These are phyloP conservation scores for Drosophila histrio DNA, from an alignment of 2,888 invertebrate genomes.

Conservation along the genomic window DNA sequence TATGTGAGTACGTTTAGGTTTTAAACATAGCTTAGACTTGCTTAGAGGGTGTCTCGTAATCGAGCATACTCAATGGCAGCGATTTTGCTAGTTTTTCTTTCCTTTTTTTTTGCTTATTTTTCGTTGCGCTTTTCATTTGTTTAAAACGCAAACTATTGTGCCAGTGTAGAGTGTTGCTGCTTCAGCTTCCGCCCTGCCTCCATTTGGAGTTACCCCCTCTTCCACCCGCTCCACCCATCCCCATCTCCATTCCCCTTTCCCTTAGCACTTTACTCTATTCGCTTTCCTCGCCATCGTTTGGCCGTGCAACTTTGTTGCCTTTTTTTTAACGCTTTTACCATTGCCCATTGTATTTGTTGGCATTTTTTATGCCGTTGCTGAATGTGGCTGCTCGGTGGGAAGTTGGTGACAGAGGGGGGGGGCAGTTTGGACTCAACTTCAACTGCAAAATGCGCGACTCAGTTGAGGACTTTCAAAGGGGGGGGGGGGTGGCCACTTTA, in stretches of 20 bases:
- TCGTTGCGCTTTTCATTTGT: conserved; percentile 75
- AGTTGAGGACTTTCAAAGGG: conserved; percentile 55
- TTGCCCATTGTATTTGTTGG: conserved; percentile 76
- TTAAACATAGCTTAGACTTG: not conserved
- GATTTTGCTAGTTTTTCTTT: not conserved
- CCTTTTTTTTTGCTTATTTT: conserved; percentile 24
- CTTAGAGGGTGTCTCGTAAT: not conserved
- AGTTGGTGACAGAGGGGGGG: not conserved
- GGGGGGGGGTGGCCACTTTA: conserved; percentile 62
- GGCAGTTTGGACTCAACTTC: conserved; percentile 26
- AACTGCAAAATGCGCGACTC: conserved; percentile 35
- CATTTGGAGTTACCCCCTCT: not conserved
- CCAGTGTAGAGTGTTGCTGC: conserved; percentile 9
- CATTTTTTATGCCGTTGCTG: conserved; percentile 61
- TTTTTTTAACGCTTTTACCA: conserved; percentile 76
- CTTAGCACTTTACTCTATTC: not conserved
- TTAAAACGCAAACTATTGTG: conserved; percentile 80
- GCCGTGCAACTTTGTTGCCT: conserved; percentile 72
- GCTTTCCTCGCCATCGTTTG: not conserved
- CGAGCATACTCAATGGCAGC: not conserved
- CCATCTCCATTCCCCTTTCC: not conserved
- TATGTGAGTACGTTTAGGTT: not conserved
- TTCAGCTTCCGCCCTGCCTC: not conserved
- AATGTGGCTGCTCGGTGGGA: conserved; percentile 4
- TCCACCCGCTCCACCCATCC: not conserved